These are phyloP conservation scores for Apantesis nais DNA, from an alignment of 2,888 invertebrate species.

Conservation along the genomic window DNA sequence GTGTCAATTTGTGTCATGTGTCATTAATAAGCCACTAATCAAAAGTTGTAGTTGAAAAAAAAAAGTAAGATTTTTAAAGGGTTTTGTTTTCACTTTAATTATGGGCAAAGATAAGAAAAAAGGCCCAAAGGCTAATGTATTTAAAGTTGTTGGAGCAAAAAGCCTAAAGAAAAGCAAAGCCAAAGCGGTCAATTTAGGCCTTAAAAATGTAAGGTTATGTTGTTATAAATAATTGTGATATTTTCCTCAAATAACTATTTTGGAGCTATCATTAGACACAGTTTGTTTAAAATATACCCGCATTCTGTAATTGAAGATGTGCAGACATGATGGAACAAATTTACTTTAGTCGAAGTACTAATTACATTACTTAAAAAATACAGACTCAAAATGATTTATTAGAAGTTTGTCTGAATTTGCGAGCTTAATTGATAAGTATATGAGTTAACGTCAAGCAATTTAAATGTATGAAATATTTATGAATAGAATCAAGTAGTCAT, in stretches of 20 bases:
- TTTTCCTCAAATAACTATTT: slow-evolving; percentile 22
- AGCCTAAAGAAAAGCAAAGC: slow-evolving; percentile 80
- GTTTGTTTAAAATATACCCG: slow-evolving; percentile 15
- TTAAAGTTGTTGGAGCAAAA: slow-evolving; percentile 81
- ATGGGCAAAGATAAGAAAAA: slow-evolving; percentile 80
- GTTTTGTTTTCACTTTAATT: slow-evolving; percentile 13
- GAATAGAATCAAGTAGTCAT: no score
- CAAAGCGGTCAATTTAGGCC: slow-evolving; percentile 75
- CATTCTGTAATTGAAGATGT: neutral
- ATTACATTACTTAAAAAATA: neutral
- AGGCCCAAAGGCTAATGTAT: slow-evolving; percentile 72
- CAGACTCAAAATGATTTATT: neutral
- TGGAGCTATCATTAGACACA: slow-evolving; percentile 8
- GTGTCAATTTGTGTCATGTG: neutral
- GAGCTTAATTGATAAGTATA: neutral
- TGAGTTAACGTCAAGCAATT: neutral
- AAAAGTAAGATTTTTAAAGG: neutral
- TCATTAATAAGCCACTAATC: neutral
- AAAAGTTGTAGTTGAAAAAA: no score
- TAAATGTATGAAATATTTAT: no score
- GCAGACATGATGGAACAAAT: neutral
- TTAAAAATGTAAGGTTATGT: slow-evolving; percentile 72
- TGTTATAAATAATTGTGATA: slow-evolving; percentile 3
- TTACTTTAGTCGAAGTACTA: neutral
- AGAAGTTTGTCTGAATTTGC: neutral